These are phyloP conservation scores for Octopus bimaculoides DNA, from an alignment of 1,140 invertebrate species.

Conservation along the genomic window DNA sequence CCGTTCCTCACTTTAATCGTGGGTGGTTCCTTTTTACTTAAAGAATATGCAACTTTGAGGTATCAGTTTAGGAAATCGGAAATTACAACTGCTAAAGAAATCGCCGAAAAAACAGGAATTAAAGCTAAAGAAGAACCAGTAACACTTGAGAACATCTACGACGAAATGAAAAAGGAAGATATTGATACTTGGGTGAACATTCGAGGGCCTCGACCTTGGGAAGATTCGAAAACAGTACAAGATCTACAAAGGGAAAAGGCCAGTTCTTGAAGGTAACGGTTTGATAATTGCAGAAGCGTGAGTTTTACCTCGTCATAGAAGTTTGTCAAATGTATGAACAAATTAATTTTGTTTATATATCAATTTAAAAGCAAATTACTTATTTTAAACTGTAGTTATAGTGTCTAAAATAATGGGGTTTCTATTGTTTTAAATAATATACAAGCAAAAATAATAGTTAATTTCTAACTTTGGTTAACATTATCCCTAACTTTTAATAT, in stretches of 20 bases:
- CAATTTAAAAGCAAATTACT: too few relatives aligned
- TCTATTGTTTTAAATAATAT: too few relatives aligned
- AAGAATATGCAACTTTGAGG: background rate
- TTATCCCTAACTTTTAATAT: too few relatives aligned
- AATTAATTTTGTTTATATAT: too few relatives aligned
- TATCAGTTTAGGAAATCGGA: background rate
- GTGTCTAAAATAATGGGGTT: too few relatives aligned
- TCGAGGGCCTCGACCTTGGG: slow-evolving; percentile 77
- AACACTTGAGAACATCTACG: background rate
- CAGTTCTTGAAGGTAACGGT: too few relatives aligned
- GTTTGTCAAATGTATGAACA: too few relatives aligned
- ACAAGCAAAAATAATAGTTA: too few relatives aligned
- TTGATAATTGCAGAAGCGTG: too few relatives aligned
- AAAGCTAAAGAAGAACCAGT: background rate
- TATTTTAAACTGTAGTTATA: too few relatives aligned
- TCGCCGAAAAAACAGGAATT: background rate
- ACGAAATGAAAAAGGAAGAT: slow-evolving; percentile 55
- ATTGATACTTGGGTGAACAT: slow-evolving; percentile 79
- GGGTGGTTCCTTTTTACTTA: background rate
- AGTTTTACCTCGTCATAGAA: too few relatives aligned
- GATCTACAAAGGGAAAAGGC: slow-evolving; percentile 21
- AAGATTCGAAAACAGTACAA: slow-evolving; percentile 59
- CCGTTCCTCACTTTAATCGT: background rate
- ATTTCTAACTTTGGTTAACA: too few relatives aligned
- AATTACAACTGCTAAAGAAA: background rate